These are phyloP conservation scores for Ambastaia sidthimunki DNA, from an alignment of 2,797 vertebrate genomes.

Conservation along the genomic window DNA sequence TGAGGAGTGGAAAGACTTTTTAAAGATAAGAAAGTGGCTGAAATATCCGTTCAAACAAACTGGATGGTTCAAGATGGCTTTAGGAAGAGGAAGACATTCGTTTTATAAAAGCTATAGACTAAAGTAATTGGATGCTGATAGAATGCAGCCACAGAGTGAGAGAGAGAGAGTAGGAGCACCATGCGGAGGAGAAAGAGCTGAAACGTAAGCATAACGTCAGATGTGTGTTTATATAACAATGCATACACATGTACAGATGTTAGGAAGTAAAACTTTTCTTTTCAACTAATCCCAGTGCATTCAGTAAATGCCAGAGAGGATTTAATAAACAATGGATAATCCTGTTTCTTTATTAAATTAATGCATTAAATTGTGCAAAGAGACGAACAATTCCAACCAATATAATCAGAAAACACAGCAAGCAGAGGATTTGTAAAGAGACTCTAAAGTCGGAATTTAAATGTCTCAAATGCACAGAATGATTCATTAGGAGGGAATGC, in stretches of 20 bases:
- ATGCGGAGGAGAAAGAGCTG: neutral
- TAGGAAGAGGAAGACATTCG: slow-evolving; percentile 12
- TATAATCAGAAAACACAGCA: slow-evolving; percentile 39
- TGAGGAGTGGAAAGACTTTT: neutral
- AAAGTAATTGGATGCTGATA: slow-evolving; percentile 30
- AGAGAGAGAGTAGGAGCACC: neutral
- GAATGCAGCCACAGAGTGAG: slow-evolving; percentile 8
- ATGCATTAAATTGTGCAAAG: neutral
- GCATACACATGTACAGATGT: too few species aligned
- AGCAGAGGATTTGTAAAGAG: slow-evolving; percentile 32
- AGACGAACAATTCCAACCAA: slow-evolving; percentile 39
- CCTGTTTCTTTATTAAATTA: slow-evolving; percentile 48
- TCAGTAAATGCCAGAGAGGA: slow-evolving; percentile 23
- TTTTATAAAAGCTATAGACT: slow-evolving; percentile 10
- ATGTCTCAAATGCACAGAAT: slow-evolving; percentile 13
- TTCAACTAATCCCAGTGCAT: slow-evolving; percentile 24
- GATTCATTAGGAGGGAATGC: slow-evolving; percentile 2
- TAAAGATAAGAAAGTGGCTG: slow-evolving; percentile 15
- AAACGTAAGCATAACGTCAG: neutral
- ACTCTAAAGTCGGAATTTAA: slow-evolving; percentile 16
- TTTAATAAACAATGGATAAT: slow-evolving; percentile 47
- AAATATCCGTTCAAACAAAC: slow-evolving; percentile 32
- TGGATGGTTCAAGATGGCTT: slow-evolving; percentile 23
- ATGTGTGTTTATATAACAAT: too few species aligned
- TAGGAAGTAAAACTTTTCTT: too few species aligned